Evolutionary conservation across 1,140 invertebrate genomes (phyloP), one percentile per base, ranked within the genome.

Genomic region (Diabrotica virgifera): DNA sequence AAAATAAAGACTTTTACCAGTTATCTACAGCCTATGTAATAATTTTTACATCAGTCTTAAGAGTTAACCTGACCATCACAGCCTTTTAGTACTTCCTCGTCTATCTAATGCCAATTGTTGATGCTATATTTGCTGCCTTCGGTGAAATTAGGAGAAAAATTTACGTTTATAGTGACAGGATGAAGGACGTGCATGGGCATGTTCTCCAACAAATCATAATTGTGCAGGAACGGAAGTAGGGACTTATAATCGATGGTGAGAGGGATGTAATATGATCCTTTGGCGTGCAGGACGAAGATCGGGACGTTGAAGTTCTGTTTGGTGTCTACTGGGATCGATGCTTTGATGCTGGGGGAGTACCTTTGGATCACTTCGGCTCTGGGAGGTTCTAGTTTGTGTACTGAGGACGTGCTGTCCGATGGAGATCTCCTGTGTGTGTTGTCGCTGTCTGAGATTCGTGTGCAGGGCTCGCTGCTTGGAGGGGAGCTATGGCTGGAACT

Each of bases 251-350:
- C 92, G 11, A 97, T 85, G n/a, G 92, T 93, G 52, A 96, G 78
- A 5, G 95, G 95, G 57, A 97, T 85, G 78, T 97, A 97, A 76
- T 91, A 96, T n/a, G 90, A 88, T 12, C 94, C 94, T 79, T 89
- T 85, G 24, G 90, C 87, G 78, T 94, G 92, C 0, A 95, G 79
- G 0, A 90, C 90, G 76, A 94, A 94, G 24, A 92, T 90, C 2
- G 92, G 91, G 5, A 93, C 85, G 59, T 74, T 78, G 38, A 81
- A 81, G 62, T 82, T 82, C 60, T 81, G 79, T 5, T 80, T n/a
- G 71, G 72, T 36, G 38, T 8, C 53, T 56, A 37, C 52, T 63
- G 11, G 36, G 56, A 12, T 12, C 35, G 52, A 3, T 38, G 14
- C 6, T 38, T 54, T 59, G 24, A 52, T 52, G 46, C 58, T 55